Base-by-base conservation (phyloP, 2,113 vertebrate species). In the Setophaga coronata region DNA sequence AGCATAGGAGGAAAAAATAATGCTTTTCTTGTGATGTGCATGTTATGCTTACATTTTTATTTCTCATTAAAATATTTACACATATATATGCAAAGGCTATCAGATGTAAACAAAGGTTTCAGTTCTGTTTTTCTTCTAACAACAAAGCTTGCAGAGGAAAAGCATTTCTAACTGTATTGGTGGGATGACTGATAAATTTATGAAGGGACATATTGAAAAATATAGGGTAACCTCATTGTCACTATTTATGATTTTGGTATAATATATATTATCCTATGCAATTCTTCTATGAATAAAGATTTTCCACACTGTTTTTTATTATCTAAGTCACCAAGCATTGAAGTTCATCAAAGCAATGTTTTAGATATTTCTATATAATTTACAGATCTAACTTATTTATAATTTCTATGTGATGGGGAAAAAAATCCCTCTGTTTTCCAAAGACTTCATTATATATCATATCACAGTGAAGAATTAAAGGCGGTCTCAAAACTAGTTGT, bases 201-300 rank as follows among this genome's bases (percentile, higher is more conserved):
- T 53, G 48, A 79, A 77, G 31, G 25, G 47, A 67, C 2, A 40
- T 18, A 29, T 6, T 82, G 40, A 69, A 89, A 95, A 90, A 73
- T 20, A 29, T 23, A 31, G 5, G 21, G 25, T 64, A 80, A 88
- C 29, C 14, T 38, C 60, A 17, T 7, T 61, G n/a, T 5, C 8
- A 71, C 45, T 82, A 61, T 72, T 96, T 70, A 57, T 61, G 47
- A 20, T 87, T 97, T 97, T 97, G 92, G 62, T 96, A 96, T 95
- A 89, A 86, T 95, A 64, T 95, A 93, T 91, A 82, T 95, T 82
- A 96, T 72, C n/a, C 73, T 62, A 89, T 56, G 21, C 29, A 92
- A 89, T 58, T 62, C 12, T 64, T 47, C 36, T 29, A n/a, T 54
- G 36, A 82, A 69, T 36, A 66, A 72, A 40, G 14, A 92, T 61